phyloP scores from a whole-genome alignment of 2,888 invertebrate genomes.

The Torymus texanus region DNA sequence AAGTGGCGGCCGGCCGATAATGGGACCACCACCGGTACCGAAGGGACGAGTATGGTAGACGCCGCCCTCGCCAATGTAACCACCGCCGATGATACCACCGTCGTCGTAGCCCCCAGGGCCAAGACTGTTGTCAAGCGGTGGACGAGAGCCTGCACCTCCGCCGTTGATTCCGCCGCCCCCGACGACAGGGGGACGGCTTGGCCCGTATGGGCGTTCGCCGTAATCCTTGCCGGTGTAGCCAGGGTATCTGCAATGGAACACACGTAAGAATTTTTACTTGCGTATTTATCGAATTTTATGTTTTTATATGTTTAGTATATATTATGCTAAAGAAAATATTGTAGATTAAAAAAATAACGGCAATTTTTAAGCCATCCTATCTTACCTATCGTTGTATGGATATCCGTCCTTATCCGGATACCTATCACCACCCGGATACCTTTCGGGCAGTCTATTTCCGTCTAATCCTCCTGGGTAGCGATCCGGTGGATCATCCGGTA shows the following conservation, averaged over 20 bases:
- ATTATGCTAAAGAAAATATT: too few relatives aligned
- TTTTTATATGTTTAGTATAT: too few relatives aligned
- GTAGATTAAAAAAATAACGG: too few relatives aligned
- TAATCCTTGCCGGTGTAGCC: conserved; percentile 59
- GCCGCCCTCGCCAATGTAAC: conserved; percentile 70
- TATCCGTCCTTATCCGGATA: conserved; percentile 71
- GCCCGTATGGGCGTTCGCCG: conserved; percentile 54
- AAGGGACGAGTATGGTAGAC: conserved; percentile 69
- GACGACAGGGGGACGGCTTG: conserved; percentile 51
- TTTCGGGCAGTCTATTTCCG: conserved; percentile 75
- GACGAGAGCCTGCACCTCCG: conserved; percentile 62
- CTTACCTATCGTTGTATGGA: conserved; percentile 64
- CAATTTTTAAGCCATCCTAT: background rate
- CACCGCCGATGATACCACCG: conserved; percentile 70
- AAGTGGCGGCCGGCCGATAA: conserved; percentile 74
- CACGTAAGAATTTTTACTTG: too few relatives aligned
- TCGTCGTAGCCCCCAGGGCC: conserved; percentile 71
- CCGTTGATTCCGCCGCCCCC: conserved; percentile 60
- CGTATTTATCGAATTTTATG: too few relatives aligned
- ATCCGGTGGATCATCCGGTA: conserved; percentile 67
- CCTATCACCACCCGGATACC: conserved; percentile 76
- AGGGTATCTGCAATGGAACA: conserved; percentile 51
- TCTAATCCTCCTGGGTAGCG: conserved; percentile 68
- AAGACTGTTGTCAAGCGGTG: conserved; percentile 67
- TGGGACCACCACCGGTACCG: conserved; percentile 72